Evolutionary conservation across 2,113 vertebrate species (phyloP).

Genomic region (Scatophagus argus): DNA sequence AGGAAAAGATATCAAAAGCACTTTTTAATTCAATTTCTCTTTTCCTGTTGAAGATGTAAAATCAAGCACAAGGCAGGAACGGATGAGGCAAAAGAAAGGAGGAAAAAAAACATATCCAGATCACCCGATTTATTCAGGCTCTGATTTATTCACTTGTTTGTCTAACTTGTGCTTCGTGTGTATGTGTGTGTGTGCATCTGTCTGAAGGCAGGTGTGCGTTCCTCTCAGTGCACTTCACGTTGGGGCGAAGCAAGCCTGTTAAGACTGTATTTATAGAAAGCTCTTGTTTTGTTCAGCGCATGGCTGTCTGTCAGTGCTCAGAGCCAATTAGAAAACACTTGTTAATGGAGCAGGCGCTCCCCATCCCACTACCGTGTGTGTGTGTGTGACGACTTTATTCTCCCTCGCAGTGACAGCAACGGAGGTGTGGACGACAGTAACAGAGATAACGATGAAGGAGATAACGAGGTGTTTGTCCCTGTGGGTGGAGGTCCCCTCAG

Average conservation of each 20-base stretch:
- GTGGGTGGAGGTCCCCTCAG: conserved; percentile 46
- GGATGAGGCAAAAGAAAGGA: conserved; percentile 37
- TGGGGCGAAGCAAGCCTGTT: conserved; percentile 29
- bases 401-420: conserved; percentile 13
- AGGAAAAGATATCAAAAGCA: conserved; percentile 79
- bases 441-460: conserved; percentile 49
- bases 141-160: conserved; percentile 70
- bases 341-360: conserved; percentile 69
- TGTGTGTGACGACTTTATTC: conserved; percentile 67
- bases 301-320: conserved; percentile 63
- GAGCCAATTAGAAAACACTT: conserved; percentile 77
- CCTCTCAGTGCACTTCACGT: conserved; percentile 30
- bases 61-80: conserved; percentile 65
- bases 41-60: conserved; percentile 71
- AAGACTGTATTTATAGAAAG: conserved; percentile 70
- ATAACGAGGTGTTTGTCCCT: conserved; percentile 58
- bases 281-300: conserved; percentile 14
- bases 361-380: not conserved
- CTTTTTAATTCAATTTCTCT: conserved; percentile 83
- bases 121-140: conserved; percentile 68
- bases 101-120: conserved; percentile 34
- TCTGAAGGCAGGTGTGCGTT: conserved; percentile 42
- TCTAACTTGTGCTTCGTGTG: conserved; percentile 29
- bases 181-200: conserved; percentile 8
- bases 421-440: conserved; percentile 35